These are phyloP conservation scores for Bellardia bayeri DNA, from an alignment of 2,888 invertebrate species.

Conservation along the genomic window DNA sequence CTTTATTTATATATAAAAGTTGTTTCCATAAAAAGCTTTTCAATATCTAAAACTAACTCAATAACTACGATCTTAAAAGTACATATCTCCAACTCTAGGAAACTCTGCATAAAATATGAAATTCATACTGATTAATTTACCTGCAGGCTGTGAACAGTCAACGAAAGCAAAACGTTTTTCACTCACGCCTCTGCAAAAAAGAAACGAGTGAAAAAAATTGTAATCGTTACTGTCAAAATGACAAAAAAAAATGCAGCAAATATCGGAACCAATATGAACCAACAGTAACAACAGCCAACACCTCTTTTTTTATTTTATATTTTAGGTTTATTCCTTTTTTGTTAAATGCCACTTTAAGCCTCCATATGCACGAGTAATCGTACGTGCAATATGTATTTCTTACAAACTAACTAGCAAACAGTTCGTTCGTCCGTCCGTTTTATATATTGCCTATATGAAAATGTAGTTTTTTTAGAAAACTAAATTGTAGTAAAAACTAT, in stretches of 20 bases:
- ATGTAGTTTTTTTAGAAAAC: constrained; percentile 45
- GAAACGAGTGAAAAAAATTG: constrained; percentile 16
- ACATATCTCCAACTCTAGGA: too few relatives aligned
- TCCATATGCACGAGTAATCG: constrained; percentile 45
- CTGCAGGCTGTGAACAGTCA: constrained; percentile 39
- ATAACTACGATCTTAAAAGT: too few relatives aligned
- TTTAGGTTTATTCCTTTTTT: constrained; percentile 23
- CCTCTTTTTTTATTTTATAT: constrained; percentile 46
- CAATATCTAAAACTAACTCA: too few relatives aligned
- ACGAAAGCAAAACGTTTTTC: constrained; percentile 29
- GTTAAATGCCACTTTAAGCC: constrained; percentile 52
- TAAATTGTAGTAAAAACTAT: constrained; percentile 50
- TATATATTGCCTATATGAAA: constrained; percentile 30
- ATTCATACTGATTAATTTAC: constrained; percentile 45
- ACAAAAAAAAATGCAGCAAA: constrained; percentile 29
- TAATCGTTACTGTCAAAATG: constrained; percentile 70
- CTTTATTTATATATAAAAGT: too few relatives aligned
- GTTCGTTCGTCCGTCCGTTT: neutral
- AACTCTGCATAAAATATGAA: neutral
- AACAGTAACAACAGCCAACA: constrained; percentile 67
- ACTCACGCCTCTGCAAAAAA: constrained; percentile 57
- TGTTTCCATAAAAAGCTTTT: too few relatives aligned
- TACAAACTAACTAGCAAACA: neutral
- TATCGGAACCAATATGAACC: constrained; percentile 57
- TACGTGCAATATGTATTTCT: constrained; percentile 49